A percentile compares a stretch with the other conserved stretches of the same genome.
Evolutionary conservation across 2,888 invertebrate species (phyloP).

Genomic region (Drosophila nigritarsus): DNA sequence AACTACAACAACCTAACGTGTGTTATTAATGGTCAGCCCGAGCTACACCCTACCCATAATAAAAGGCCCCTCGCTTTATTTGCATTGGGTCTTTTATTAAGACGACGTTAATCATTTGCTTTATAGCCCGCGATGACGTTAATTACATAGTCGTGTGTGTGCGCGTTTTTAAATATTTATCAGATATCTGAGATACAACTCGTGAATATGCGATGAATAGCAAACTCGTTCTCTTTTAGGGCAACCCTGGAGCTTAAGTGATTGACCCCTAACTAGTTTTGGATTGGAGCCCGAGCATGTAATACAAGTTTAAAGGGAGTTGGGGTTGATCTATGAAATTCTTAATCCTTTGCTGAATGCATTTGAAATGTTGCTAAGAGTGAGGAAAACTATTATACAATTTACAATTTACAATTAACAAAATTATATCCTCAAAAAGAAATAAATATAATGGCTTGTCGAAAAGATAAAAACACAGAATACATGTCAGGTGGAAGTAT

Average conservation of each 20-base stretch:
- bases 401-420: background rate
- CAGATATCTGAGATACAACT: slow-evolving; percentile 26
- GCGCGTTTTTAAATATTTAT: slow-evolving; percentile 68
- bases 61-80: slow-evolving; percentile 42
- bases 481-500: no score
- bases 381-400: background rate
- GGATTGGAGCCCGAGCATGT: background rate
- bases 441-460: background rate
- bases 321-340: background rate
- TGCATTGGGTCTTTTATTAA: slow-evolving; percentile 59
- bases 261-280: slow-evolving; percentile 48
- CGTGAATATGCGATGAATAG: slow-evolving; percentile 43
- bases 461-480: background rate
- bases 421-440: background rate
- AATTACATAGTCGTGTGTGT: slow-evolving; percentile 66
- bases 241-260: slow-evolving; percentile 13
- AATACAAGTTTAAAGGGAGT: background rate
- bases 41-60: slow-evolving; percentile 17
- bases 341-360: background rate
- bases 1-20: slow-evolving; percentile 40
- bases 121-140: slow-evolving; percentile 60
- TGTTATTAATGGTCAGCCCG: slow-evolving; percentile 55
- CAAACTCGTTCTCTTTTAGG: slow-evolving; percentile 65
- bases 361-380: background rate
- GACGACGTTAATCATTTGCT: slow-evolving; percentile 69